phyloP scores from a whole-genome alignment of 2,113 vertebrate species.

The Alces alces region DNA sequence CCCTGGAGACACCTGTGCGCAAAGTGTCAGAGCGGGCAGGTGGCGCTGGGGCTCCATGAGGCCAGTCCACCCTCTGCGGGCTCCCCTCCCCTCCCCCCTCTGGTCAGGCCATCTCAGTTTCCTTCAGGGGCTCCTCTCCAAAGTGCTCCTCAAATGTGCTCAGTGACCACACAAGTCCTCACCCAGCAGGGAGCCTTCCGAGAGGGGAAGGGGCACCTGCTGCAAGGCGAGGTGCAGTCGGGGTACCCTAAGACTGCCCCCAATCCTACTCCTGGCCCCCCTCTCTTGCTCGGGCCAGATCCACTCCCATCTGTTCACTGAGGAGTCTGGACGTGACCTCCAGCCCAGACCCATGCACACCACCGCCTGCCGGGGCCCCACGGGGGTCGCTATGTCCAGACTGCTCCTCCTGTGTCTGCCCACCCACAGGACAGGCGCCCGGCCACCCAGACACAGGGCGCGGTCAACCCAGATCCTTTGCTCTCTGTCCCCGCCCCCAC shows the following conservation, averaged over 20 bases:
- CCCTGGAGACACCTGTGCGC: fast-evolving
- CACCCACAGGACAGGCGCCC: background rate
- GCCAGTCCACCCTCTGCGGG: background rate
- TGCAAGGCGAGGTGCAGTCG: fast-evolving
- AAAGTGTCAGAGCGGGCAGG: background rate
- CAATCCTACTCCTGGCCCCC: background rate
- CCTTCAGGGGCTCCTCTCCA: background rate
- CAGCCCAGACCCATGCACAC: background rate
- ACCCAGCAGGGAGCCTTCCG: background rate
- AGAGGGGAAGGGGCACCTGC: background rate
- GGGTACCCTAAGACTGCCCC: background rate
- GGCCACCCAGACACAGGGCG: background rate
- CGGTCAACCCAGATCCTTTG: background rate
- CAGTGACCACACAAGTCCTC: background rate
- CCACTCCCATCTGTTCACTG: background rate
- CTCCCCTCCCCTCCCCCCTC: background rate
- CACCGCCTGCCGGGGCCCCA: background rate
- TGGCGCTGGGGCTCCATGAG: background rate
- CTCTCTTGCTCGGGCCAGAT: no score
- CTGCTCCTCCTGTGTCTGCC: no score
- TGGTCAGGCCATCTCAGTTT: background rate
- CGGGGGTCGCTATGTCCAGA: fast-evolving
- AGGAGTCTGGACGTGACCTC: background rate
- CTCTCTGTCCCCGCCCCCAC: fast-evolving
- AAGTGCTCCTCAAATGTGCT: background rate